Conservation (phyloP, 2,113 vertebrate genomes). For the Myotis brandtii region DNA sequence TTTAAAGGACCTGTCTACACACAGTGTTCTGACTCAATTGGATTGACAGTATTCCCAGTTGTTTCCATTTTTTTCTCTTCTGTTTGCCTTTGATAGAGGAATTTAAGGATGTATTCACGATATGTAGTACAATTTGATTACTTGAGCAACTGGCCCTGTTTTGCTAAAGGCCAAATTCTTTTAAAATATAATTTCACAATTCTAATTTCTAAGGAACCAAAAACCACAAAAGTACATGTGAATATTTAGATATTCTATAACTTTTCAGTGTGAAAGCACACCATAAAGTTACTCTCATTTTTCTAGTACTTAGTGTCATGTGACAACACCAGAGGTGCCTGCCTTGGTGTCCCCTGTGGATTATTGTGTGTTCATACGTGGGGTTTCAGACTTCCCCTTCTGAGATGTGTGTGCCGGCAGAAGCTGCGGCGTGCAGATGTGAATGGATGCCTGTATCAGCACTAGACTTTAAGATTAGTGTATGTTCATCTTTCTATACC, state of each 20-base stretch:
- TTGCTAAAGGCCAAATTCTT: conserved; percentile 40
- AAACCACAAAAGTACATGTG: conserved; percentile 13
- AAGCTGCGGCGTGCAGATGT: fast-evolving
- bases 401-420: neutral
- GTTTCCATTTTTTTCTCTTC: conserved; percentile 13
- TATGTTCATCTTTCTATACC: neutral
- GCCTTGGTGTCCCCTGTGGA: fast-evolving
- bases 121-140: conserved; percentile 63
- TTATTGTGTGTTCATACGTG: fast-evolving
- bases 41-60: conserved; percentile 11
- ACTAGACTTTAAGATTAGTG: neutral
- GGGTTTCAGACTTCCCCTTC: neutral
- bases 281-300: neutral
- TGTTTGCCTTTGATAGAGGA: conserved; percentile 48
- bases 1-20: conserved; percentile 71
- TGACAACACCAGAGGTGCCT: neutral
- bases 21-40: conserved; percentile 36
- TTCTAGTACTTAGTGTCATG: neutral
- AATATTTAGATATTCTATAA: neutral
- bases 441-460: neutral
- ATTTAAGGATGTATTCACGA: conserved; percentile 49
- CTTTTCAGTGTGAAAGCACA: neutral
- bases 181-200: conserved; percentile 59
- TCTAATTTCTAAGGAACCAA: conserved; percentile 60
- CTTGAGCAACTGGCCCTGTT: conserved; percentile 60